phyloP scores from a whole-genome alignment of 1,140 invertebrate genomes.

The Trichonephila clavata region DNA sequence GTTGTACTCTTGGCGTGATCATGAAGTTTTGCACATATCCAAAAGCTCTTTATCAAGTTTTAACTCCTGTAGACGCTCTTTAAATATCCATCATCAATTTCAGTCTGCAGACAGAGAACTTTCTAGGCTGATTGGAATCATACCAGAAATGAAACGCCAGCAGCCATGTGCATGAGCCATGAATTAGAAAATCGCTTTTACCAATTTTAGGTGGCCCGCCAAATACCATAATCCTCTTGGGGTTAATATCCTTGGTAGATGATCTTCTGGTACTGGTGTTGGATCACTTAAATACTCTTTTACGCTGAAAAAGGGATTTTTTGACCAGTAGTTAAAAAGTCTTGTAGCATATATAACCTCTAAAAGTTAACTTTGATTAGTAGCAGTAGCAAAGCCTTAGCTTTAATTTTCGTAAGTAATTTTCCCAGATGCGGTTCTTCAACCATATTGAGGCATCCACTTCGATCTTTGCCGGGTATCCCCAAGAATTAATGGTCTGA shows the following conservation, averaged over 20 bases:
- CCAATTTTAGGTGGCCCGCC: not conserved
- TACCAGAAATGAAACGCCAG: not conserved
- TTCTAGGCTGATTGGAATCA: not conserved
- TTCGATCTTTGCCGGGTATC: conserved; percentile 47
- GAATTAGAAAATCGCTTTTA: conserved; percentile 18
- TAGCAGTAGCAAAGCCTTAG: no score
- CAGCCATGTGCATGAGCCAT: conserved; percentile 9
- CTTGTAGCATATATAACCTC: no score
- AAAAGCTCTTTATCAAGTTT: not conserved
- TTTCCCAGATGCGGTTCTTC: conserved; percentile 54
- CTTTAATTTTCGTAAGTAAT: conserved; percentile 60
- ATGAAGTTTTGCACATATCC: not conserved
- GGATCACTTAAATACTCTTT: conserved; percentile 39
- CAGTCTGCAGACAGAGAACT: conserved; percentile 15
- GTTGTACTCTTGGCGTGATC: conserved; percentile 4
- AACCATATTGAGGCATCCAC: conserved; percentile 70
- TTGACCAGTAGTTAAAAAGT: conserved; percentile 43
- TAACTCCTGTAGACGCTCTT: conserved; percentile 9
- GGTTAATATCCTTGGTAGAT: conserved; percentile 14
- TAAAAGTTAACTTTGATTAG: no score
- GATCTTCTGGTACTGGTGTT: conserved; percentile 11
- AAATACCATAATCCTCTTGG: not conserved
- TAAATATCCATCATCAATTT: conserved; percentile 5
- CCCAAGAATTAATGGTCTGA: conserved; percentile 46
- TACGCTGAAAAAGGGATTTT: conserved; percentile 50